phyloP scores from a whole-genome alignment of 1,140 invertebrate species.

The Oedothorax gibbosus region DNA sequence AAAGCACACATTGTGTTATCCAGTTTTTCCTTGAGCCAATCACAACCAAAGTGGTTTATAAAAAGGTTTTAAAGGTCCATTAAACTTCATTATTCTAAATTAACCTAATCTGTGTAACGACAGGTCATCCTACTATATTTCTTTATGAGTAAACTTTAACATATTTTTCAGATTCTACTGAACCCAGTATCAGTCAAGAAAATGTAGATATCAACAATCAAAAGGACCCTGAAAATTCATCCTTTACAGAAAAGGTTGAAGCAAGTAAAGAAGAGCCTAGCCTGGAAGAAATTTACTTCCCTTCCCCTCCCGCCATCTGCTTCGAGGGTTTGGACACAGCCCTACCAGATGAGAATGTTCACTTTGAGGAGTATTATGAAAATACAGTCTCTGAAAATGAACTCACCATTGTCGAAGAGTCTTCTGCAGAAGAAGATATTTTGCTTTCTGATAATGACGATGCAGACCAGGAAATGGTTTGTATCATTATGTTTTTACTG shows the following conservation, averaged over 20 bases:
- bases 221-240: slow-evolving; percentile 8
- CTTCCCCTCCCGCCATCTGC: slow-evolving; percentile 32
- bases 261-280: slow-evolving; percentile 20
- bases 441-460: slow-evolving; percentile 38
- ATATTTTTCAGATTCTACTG: slow-evolving; percentile 16
- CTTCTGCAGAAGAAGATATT: slow-evolving; percentile 31
- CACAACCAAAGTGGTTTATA: too few relatives aligned
- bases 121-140: too few relatives aligned
- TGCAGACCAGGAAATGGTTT: slow-evolving; percentile 26
- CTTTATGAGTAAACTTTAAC: too few relatives aligned
- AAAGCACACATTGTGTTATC: too few relatives aligned
- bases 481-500: neutral
- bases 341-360: slow-evolving; percentile 22
- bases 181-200: neutral
- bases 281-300: slow-evolving; percentile 51
- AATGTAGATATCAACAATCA: slow-evolving; percentile 4
- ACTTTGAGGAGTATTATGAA: neutral
- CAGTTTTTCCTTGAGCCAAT: too few relatives aligned
- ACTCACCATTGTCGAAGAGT: neutral
- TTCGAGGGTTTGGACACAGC: slow-evolving; percentile 45
- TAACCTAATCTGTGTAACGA: too few relatives aligned
- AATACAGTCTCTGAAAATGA: too few relatives aligned
- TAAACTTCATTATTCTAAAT: too few relatives aligned
- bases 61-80: too few relatives aligned
- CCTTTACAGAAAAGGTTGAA: neutral